Conservation (phyloP, 2,113 vertebrate genomes). For the Siniperca knerii region DNA sequence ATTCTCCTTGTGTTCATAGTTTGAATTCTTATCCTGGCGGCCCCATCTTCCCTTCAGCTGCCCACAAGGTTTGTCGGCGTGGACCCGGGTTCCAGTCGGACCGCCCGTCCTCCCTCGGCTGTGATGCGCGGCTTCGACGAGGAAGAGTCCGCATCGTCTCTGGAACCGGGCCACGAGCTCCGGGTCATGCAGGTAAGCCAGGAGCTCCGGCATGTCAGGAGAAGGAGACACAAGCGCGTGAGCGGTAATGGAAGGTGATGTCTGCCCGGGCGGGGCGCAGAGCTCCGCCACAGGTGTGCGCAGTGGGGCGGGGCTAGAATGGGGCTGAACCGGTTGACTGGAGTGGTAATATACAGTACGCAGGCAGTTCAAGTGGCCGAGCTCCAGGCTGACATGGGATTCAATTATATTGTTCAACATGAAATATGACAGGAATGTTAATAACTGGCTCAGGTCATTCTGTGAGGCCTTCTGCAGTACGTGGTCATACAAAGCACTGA, state of each 20-base stretch:
- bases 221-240: too few relatives aligned
- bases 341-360: too few relatives aligned
- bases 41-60: not conserved
- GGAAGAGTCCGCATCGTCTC: conserved; percentile 90
- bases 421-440: too few relatives aligned
- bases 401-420: not conserved
- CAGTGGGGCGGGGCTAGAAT: conserved; percentile 41
- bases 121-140: conserved; percentile 45
- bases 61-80: not conserved
- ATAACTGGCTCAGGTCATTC: not conserved
- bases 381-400: not conserved
- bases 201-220: conserved; percentile 67
- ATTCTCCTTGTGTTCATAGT: conserved; percentile 39
- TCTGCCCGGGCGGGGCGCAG: not conserved
- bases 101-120: not conserved
- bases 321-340: not conserved
- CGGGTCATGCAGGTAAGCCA: conserved; percentile 84
- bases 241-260: not conserved
- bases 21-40: conserved; percentile 65
- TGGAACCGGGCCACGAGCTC: conserved; percentile 92
- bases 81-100: not conserved
- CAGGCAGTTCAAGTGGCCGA: not conserved
- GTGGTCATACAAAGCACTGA: not conserved
- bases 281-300: conserved; percentile 47
- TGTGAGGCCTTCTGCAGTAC: not conserved